A percentile compares a stretch with the other conserved stretches of the same genome.
These are phyloP conservation scores for Noctua janthina DNA, from an alignment of 2,888 invertebrate genomes.

Conservation along the genomic window DNA sequence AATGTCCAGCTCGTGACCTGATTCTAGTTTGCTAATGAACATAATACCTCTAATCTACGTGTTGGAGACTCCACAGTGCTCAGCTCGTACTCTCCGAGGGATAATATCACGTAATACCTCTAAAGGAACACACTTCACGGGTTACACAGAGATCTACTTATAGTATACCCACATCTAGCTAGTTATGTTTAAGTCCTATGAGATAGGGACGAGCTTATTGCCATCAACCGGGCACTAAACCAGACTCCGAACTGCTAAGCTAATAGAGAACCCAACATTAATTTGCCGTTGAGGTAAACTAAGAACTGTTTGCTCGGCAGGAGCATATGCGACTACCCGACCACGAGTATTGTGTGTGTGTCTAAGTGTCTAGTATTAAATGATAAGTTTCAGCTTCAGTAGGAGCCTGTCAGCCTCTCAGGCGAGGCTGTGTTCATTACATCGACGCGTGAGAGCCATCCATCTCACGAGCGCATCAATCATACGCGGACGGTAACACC, in stretches of 20 bases:
- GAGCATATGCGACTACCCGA: too few relatives aligned
- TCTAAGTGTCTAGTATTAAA: neutral
- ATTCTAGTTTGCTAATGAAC: too few relatives aligned
- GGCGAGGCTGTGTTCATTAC: slow-evolving; percentile 4
- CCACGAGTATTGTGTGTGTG: neutral
- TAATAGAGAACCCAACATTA: neutral
- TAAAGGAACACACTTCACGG: neutral
- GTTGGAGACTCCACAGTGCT: neutral
- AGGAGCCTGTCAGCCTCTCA: neutral
- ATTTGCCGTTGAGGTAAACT: neutral
- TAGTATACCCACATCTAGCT: neutral
- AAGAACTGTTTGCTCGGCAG: neutral
- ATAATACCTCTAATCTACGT: too few relatives aligned
- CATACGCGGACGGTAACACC: neutral
- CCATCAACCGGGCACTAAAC: neutral
- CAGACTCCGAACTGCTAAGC: too few relatives aligned
- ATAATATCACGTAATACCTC: neutral
- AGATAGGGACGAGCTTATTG: neutral
- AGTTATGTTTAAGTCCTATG: neutral
- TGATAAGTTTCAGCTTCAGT: neutral
- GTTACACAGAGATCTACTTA: neutral
- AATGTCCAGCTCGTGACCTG: too few relatives aligned
- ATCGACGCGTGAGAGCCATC: slow-evolving; percentile 15
- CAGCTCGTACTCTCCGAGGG: neutral
- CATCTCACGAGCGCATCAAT: slow-evolving; percentile 15